phyloP scores from a whole-genome alignment of 2,797 vertebrate species.

The Loris lydekkerianus region DNA sequence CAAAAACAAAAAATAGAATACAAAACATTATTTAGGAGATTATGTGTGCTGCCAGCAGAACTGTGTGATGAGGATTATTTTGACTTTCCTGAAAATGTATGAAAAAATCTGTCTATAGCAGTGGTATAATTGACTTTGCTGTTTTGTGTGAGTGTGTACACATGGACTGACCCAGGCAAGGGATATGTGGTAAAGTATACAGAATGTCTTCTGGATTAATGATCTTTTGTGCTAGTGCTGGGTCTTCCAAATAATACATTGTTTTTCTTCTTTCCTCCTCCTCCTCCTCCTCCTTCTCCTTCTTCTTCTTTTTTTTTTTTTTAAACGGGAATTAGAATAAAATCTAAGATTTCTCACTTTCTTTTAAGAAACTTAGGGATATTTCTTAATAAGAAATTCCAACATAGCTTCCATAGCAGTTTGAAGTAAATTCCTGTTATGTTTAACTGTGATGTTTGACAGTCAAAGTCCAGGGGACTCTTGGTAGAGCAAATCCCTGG shows the following conservation, averaged over 20 bases:
- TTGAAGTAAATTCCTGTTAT: neutral
- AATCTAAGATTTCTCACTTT: neutral
- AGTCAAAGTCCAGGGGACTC: neutral
- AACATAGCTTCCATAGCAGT: neutral
- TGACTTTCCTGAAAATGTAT: neutral
- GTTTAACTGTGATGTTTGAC: neutral
- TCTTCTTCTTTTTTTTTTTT: neutral
- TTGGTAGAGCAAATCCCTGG: neutral
- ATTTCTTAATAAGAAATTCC: constrained; percentile 24
- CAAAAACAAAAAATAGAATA: too few species aligned
- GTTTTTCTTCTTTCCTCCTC: neutral
- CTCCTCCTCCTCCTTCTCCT: too few species aligned
- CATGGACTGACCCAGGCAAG: neutral
- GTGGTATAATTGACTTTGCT: neutral
- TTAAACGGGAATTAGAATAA: neutral
- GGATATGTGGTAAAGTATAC: neutral
- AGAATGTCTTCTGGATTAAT: neutral
- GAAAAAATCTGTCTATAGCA: neutral
- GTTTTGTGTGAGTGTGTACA: neutral
- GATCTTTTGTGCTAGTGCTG: neutral
- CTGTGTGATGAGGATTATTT: neutral
- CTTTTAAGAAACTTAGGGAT: neutral
- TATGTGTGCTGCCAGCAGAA: neutral
- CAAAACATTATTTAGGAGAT: neutral
- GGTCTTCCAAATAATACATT: neutral